Conservation (phyloP, 2,113 vertebrate genomes). For the Apus apus region DNA sequence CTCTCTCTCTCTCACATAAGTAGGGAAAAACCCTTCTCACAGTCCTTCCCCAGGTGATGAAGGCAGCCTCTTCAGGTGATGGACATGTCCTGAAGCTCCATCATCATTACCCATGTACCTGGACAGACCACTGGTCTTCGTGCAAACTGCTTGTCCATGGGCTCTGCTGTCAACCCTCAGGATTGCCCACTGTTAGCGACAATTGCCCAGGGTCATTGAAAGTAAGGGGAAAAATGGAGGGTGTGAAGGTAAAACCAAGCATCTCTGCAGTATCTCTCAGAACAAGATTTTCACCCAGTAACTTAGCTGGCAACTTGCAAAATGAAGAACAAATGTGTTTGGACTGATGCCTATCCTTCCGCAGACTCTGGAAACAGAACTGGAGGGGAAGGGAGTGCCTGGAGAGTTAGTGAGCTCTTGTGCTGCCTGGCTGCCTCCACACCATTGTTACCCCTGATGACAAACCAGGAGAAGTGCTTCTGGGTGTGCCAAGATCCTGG, state of each 20-base stretch:
- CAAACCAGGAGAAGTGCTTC: not conserved
- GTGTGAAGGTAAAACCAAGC: not conserved
- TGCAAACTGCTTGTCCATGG: not conserved
- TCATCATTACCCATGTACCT: not conserved
- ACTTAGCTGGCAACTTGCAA: not conserved
- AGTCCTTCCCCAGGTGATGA: not conserved
- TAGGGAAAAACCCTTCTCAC: not conserved
- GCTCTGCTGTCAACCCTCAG: not conserved
- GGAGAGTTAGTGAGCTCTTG: not conserved
- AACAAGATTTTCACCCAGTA: not conserved
- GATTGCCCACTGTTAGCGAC: not conserved
- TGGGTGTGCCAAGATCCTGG: not conserved
- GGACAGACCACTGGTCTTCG: not conserved
- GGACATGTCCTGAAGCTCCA: not conserved
- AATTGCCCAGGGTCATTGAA: not conserved
- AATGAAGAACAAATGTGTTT: not conserved
- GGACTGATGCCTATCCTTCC: not conserved
- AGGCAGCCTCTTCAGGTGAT: not conserved
- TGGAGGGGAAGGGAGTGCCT: not conserved
- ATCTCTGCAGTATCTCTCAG: not conserved
- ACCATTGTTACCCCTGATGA: not conserved
- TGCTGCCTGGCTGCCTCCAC: not conserved
- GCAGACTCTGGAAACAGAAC: not conserved
- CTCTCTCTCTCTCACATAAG: not conserved
- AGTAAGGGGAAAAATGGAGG: not conserved